Conservation (phyloP, 2,888 invertebrate species). For the Diplazon laetatorius region DNA sequence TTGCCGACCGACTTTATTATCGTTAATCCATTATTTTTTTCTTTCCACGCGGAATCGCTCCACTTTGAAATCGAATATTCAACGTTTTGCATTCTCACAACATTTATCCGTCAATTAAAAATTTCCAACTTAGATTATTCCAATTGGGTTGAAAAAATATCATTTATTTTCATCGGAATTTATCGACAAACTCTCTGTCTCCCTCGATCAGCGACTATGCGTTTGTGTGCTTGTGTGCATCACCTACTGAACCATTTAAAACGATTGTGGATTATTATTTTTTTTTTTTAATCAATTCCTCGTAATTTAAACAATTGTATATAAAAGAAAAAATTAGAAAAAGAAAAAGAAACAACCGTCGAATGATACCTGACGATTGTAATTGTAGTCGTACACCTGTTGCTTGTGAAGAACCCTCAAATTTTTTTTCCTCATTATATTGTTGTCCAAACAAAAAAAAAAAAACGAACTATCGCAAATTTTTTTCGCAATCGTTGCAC, state of each 20-base stretch:
- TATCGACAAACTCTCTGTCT: not conserved
- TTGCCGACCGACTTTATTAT: slow-evolving; percentile 47
- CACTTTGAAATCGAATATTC: slow-evolving; percentile 58
- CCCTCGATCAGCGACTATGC: no score
- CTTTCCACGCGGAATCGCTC: slow-evolving; percentile 50
- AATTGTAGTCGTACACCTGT: slow-evolving; percentile 74
- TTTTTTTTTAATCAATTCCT: not conserved
- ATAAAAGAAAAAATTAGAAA: no score
- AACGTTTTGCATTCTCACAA: not conserved
- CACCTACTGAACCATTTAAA: no score
- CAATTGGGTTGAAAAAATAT: slow-evolving; percentile 2
- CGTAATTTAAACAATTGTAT: no score
- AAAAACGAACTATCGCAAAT: no score
- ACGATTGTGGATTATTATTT: no score
- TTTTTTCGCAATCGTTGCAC: no score
- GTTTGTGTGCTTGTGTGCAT: no score
- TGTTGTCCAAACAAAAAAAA: no score
- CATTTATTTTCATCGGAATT: slow-evolving; percentile 17
- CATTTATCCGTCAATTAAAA: not conserved
- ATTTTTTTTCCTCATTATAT: slow-evolving; percentile 81
- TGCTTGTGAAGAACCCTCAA: slow-evolving; percentile 78
- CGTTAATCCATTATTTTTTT: slow-evolving; percentile 53
- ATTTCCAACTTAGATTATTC: not conserved
- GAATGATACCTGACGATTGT: slow-evolving; percentile 66
- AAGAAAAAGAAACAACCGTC: not conserved